Evolutionary conservation across 2,888 invertebrate species (phyloP).

Genomic region (Cephus nigrinus): DNA sequence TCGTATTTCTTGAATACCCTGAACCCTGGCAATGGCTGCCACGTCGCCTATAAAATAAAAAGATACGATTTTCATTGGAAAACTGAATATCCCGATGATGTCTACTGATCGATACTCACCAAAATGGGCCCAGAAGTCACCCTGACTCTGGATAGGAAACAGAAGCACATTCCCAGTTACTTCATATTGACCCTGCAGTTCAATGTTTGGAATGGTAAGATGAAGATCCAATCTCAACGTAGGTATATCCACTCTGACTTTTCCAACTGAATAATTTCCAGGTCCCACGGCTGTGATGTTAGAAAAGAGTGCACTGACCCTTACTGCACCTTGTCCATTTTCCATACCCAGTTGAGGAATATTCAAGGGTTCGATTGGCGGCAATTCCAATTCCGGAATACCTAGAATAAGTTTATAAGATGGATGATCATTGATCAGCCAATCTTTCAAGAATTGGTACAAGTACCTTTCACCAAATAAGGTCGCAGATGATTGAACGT

Average conservation of each 20-base stretch:
- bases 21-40: constrained; percentile 77
- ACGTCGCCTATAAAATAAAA: constrained; percentile 73
- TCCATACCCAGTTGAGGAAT: constrained; percentile 81
- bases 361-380: constrained; percentile 79
- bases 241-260: constrained; percentile 67
- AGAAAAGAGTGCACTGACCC: constrained; percentile 78
- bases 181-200: constrained; percentile 81
- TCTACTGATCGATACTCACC: constrained; percentile 68
- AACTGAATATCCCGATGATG: neutral
- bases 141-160: constrained; percentile 82
- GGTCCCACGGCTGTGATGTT: constrained; percentile 83
- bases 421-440: neutral
- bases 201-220: constrained; percentile 74
- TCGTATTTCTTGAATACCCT: constrained; percentile 74
- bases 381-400: constrained; percentile 78
- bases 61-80: neutral
- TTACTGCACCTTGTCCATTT: constrained; percentile 81
- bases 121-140: constrained; percentile 85
- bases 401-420: constrained; percentile 62
- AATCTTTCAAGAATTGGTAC: constrained; percentile 24
- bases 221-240: constrained; percentile 57
- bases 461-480: constrained; percentile 71
- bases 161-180: constrained; percentile 81
- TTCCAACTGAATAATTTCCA: constrained; percentile 78
- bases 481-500: constrained; percentile 81